These are phyloP conservation scores for Diarsia brunnea DNA, from an alignment of 2,888 invertebrate species.

Conservation along the genomic window DNA sequence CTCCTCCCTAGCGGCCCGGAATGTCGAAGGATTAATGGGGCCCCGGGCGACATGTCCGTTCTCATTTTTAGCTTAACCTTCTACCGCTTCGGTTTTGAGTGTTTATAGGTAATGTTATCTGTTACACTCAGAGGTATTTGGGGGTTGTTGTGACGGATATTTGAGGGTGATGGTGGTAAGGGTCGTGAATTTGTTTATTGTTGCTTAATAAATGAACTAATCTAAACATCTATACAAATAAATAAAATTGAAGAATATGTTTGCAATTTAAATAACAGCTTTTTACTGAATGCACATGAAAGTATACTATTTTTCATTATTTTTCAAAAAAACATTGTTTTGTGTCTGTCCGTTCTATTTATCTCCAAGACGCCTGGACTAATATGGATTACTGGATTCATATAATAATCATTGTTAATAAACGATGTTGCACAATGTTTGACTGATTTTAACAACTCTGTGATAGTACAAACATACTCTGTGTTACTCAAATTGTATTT, in stretches of 20 bases:
- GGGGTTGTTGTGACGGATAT: slow-evolving; percentile 2
- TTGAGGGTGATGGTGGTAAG: background rate
- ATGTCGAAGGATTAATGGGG: slow-evolving; percentile 71
- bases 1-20: slow-evolving; percentile 51
- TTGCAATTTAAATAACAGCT: no score
- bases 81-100: slow-evolving; percentile 48
- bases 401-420: background rate
- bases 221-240: no score
- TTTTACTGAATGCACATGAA: no score
- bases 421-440: background rate
- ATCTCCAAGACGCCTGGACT: no score
- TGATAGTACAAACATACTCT: background rate
- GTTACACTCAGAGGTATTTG: slow-evolving; percentile 38
- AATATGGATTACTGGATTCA: background rate
- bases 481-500: no score
- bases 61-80: slow-evolving; percentile 66
- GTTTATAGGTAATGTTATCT: slow-evolving; percentile 57
- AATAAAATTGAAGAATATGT: no score
- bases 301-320: no score
- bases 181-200: background rate
- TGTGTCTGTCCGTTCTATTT: no score
- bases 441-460: background rate
- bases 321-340: no score
- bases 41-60: slow-evolving; percentile 58
- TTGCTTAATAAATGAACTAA: background rate